A percentile compares a stretch with the other conserved stretches of the same genome.
Conservation (phyloP, 2,113 vertebrate genomes). For the Pithys albifrons region DNA sequence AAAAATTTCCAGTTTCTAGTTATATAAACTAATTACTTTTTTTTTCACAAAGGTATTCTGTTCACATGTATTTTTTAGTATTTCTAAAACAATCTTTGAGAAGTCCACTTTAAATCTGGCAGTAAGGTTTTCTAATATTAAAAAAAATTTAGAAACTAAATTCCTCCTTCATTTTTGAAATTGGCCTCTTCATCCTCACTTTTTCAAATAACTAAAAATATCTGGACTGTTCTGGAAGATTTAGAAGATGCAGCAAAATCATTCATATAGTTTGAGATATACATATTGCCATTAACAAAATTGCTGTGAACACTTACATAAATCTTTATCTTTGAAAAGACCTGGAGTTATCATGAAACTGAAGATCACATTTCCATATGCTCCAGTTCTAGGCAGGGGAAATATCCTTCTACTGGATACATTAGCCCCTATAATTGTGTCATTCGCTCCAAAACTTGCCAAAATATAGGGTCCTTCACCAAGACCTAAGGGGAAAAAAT, state of each 20-base stretch:
- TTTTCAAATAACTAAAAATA: not conserved
- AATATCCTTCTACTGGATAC: conserved; percentile 86
- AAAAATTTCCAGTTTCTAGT: not conserved
- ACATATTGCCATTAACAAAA: not conserved
- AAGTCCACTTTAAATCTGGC: not conserved
- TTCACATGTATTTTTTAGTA: not conserved
- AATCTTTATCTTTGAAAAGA: conserved; percentile 87
- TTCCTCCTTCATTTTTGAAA: not conserved
- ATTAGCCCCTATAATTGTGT: conserved; percentile 89
- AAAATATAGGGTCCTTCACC: conserved; percentile 93
- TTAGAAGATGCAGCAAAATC: not conserved
- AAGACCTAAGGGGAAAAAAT: conserved; percentile 78
- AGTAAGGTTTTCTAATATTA: not conserved
- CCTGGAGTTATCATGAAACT: conserved; percentile 95
- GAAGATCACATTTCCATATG: conserved; percentile 80
- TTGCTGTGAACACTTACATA: conserved; percentile 82
- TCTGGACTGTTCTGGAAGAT: not conserved
- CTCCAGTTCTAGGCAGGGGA: conserved; percentile 79
- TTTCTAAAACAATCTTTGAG: not conserved
- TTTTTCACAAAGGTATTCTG: not conserved
- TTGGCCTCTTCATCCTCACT: not conserved
- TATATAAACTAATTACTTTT: not conserved
- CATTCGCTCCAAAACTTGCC: conserved; percentile 82
- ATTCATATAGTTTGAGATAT: not conserved
- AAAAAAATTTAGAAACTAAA: not conserved